Percentiles rank a stretch among this genome's conserved stretches.
Evolutionary conservation across 2,113 vertebrate species (phyloP).

Genomic region (Salvelinus sp.): DNA sequence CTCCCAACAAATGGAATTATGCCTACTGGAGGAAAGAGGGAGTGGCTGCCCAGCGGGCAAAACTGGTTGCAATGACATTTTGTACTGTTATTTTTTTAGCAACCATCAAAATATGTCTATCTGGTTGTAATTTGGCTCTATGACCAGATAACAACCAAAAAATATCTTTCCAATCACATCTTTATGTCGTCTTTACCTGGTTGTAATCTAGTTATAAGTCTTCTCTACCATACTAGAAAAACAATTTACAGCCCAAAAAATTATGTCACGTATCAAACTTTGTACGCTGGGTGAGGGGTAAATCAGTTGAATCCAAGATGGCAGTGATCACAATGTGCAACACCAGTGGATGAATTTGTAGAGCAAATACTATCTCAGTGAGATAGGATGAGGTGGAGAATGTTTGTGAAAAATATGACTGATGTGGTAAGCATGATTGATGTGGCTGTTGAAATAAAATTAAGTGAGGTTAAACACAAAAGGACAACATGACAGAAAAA

Average conservation of each 20-base stretch:
- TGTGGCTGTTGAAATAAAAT: constrained; percentile 37
- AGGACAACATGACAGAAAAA: constrained; percentile 46
- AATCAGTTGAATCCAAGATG: constrained; percentile 9
- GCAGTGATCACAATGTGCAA: constrained; percentile 5
- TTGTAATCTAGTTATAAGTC: no score
- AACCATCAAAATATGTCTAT: no score
- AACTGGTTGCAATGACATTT: no score
- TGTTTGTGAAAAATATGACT: constrained; percentile 29
- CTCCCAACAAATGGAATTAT: neutral
- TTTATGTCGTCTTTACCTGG: no score
- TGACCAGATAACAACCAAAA: no score
- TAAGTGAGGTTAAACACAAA: constrained; percentile 21
- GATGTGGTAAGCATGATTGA: constrained; percentile 28
- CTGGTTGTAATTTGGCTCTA: no score
- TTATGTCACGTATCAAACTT: no score
- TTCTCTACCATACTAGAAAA: no score
- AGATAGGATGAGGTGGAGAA: constrained; percentile 20
- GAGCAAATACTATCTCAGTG: neutral
- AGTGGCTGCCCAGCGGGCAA: neutral
- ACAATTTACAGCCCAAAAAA: no score
- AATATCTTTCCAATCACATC: no score
- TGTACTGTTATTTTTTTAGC: no score
- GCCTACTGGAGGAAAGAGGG: neutral
- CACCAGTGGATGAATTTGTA: constrained; percentile 23
- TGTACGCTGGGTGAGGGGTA: neutral